Base-by-base conservation (phyloP, 1,140 invertebrate species). In the Papilio helenus region DNA sequence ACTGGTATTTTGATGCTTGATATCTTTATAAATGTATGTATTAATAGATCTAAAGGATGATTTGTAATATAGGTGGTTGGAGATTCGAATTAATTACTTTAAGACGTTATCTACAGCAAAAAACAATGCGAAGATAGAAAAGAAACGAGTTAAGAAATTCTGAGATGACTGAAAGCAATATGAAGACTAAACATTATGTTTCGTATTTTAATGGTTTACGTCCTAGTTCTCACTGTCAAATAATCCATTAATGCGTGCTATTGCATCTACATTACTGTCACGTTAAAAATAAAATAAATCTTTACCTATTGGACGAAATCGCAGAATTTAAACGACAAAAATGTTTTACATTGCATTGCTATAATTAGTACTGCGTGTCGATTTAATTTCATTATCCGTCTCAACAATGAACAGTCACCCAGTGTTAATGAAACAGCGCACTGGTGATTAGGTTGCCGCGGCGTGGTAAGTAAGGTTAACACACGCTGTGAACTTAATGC, bases 331-430 rank as follows among this genome's bases (percentile, higher is more conserved):
- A 46, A 46, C 44, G 44, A 46, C 44, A 46, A 46, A 46, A 46
- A 44, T 49, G n/a, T 58, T 0, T 29, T 10, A 14, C 16, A 3
- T 65, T 65, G 5, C 16, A 55, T 34, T 34, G 73, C 26, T 26
- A 34, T 76, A 51, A 26, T 26, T 55, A 4, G 72, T 51, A 46
- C 39, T 20, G 44, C 51, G 26, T 68, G 10, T 29, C 26, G 3
- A 29, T 16, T 61, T 61, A 26, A 26, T 55, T 76, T 76, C 29
- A 34, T 76, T 29, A 55, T 76, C 23, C 26, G 26, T 18, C 9
- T 42, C 44, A 79, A 83, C 81, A 82, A 81, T 85, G 77, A 79
- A 78, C 80, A 84, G 79, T 82, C 81, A 79, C 76, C 79, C 81
- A 83, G 79, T 81, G 44, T 80, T 76, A 76, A 76, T 58, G 46